phyloP scores from a whole-genome alignment of 2,888 invertebrate genomes.

The Hetaerina titia region DNA sequence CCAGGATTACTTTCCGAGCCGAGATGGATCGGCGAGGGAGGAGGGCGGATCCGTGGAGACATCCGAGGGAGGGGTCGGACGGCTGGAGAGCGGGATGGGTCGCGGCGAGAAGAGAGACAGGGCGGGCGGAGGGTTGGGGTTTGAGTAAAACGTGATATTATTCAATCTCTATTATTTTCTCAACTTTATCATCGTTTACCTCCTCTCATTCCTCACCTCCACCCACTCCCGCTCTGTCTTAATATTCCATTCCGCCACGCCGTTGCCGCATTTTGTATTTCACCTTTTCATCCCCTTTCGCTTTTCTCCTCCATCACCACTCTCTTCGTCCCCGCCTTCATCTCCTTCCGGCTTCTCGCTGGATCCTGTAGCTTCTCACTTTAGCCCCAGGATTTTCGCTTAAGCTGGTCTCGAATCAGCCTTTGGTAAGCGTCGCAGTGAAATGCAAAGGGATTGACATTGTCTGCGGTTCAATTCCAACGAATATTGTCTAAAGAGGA shows the following conservation, averaged over 20 bases:
- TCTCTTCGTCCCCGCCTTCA: not conserved
- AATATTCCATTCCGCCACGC: not conserved
- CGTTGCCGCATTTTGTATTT: not conserved
- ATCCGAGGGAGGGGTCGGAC: not conserved
- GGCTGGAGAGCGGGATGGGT: not conserved
- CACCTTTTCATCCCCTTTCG: not conserved
- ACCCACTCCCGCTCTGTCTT: not conserved
- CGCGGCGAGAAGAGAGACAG: not conserved
- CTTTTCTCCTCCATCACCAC: not conserved
- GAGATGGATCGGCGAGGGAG: not conserved
- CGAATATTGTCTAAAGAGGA: not conserved
- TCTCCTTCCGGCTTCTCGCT: not conserved
- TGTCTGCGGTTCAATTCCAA: not conserved
- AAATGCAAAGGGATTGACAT: not conserved
- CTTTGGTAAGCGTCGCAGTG: not conserved
- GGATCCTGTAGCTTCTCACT: not conserved
- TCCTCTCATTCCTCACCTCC: not conserved
- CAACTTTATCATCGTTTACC: constrained; percentile 1
- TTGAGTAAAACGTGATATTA: not conserved
- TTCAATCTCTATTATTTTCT: not conserved
- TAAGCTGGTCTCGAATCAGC: constrained; percentile 32
- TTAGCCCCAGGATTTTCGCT: constrained; percentile 22
- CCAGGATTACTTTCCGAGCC: not conserved
- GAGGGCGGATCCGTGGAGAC: not conserved
- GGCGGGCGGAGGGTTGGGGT: not conserved